These are phyloP conservation scores for Orestias chungarensis DNA, from an alignment of 2,797 vertebrate genomes.

Conservation along the genomic window DNA sequence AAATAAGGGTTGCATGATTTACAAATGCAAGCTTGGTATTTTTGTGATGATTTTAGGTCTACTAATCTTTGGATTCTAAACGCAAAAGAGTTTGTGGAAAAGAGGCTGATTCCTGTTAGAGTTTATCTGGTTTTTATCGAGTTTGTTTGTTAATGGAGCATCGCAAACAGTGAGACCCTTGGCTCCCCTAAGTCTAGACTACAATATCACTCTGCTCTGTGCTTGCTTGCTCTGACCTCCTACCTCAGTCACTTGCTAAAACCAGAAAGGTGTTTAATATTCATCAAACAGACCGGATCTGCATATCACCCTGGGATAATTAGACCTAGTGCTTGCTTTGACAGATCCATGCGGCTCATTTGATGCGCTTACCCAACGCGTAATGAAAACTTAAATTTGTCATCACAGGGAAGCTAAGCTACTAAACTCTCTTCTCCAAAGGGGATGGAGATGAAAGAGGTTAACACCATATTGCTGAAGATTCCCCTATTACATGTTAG, in stretches of 20 bases:
- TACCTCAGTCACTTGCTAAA: slow-evolving; percentile 57
- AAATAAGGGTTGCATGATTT: background rate
- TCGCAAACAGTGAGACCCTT: slow-evolving; percentile 56
- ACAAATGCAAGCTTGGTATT: background rate
- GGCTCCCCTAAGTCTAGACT: slow-evolving; percentile 80
- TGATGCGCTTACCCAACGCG: slow-evolving; percentile 71
- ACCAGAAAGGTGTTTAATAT: slow-evolving; percentile 71
- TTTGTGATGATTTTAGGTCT: background rate
- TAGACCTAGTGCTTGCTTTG: slow-evolving; percentile 72
- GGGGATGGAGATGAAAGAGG: slow-evolving; percentile 66
- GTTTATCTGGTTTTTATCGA: slow-evolving; percentile 61
- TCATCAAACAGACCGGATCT: slow-evolving; percentile 66
- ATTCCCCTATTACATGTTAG: slow-evolving; percentile 76
- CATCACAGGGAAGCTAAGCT: slow-evolving; percentile 71
- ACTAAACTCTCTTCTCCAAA: slow-evolving; percentile 58
- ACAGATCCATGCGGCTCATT: slow-evolving; percentile 66
- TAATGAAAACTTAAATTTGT: slow-evolving; percentile 70
- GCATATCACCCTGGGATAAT: slow-evolving; percentile 68
- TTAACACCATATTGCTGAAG: slow-evolving; percentile 72
- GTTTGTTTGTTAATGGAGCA: slow-evolving; percentile 59
- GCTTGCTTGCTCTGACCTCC: slow-evolving; percentile 53
- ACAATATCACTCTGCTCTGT: slow-evolving; percentile 25
- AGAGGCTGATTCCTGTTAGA: slow-evolving; percentile 14
- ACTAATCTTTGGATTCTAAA: background rate
- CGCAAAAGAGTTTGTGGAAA: background rate